Conservation (phyloP, 1,140 invertebrate species). For the Brachionus plicatilis region DNA sequence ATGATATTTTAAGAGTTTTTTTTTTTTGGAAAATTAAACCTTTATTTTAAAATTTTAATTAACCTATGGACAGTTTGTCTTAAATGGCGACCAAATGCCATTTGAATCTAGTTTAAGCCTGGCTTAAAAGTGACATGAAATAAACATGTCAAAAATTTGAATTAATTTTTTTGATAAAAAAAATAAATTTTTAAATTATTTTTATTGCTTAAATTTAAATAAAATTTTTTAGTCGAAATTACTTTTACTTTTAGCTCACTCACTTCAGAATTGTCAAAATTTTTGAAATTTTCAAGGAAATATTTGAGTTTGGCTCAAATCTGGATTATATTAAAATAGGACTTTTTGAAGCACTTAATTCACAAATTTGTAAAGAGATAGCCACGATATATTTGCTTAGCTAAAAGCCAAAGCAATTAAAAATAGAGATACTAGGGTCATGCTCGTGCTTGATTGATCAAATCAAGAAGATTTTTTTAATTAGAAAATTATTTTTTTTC, state of each 20-base stretch:
- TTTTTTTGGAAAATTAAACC: background rate
- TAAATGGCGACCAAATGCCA: background rate
- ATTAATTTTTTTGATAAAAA: background rate
- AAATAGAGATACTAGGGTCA: background rate
- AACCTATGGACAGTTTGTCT: background rate
- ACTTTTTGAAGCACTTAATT: background rate
- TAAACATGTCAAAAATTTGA: background rate
- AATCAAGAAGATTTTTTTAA: background rate
- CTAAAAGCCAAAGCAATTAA: constrained; percentile 16
- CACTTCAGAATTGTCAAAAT: constrained; percentile 4
- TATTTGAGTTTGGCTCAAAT: background rate
- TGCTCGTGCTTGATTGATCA: background rate
- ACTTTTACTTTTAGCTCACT: background rate
- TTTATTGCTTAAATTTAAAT: constrained; percentile 6
- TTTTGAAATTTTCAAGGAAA: constrained; percentile 26
- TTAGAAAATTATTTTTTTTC: background rate
- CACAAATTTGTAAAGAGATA: constrained; percentile 15
- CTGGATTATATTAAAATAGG: background rate
- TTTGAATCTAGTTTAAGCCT: background rate
- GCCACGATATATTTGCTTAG: background rate
- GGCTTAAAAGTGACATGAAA: background rate
- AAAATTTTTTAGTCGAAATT: background rate
- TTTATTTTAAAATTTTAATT: background rate
- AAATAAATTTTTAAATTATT: background rate
- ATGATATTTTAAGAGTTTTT: background rate